These are phyloP conservation scores for Desmophyllum pertusum DNA, from an alignment of 92 coral and sea anemone genomes.

Conservation along the genomic window DNA sequence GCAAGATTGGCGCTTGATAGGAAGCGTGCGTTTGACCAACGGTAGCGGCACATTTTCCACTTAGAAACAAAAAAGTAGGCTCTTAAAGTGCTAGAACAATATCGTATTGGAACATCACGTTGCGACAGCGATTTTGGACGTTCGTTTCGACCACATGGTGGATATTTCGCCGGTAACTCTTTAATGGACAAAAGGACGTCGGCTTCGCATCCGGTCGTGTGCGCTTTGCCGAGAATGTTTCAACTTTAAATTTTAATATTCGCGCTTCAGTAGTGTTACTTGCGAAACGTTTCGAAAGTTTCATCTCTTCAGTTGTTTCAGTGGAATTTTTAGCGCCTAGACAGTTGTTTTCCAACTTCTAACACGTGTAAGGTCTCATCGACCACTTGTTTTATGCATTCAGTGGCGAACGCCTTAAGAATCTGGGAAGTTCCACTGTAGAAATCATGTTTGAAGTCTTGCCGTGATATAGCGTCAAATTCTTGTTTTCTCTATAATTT, in stretches of 20 bases:
- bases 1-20: neutral
- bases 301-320: neutral
- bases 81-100: slow-evolving; percentile 1
- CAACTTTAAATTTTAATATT: neutral
- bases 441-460: neutral
- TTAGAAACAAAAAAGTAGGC: neutral
- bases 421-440: no score
- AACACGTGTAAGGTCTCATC: no score
- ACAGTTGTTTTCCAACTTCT: neutral
- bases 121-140: neutral
- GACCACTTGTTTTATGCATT: neutral
- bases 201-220: neutral
- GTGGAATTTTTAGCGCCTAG: neutral
- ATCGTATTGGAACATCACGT: neutral
- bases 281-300: neutral
- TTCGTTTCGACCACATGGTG: neutral
- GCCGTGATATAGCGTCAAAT: neutral
- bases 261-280: neutral
- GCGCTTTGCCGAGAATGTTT: neutral
- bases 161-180: neutral
- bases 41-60: neutral
- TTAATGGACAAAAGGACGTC: neutral
- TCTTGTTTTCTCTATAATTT: neutral
- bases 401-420: no score
- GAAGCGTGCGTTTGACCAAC: neutral